Evolutionary conservation across 2,797 vertebrate genomes (phyloP), one percentile per base, ranked within the genome.

Genomic region (Esox lucius): DNA sequence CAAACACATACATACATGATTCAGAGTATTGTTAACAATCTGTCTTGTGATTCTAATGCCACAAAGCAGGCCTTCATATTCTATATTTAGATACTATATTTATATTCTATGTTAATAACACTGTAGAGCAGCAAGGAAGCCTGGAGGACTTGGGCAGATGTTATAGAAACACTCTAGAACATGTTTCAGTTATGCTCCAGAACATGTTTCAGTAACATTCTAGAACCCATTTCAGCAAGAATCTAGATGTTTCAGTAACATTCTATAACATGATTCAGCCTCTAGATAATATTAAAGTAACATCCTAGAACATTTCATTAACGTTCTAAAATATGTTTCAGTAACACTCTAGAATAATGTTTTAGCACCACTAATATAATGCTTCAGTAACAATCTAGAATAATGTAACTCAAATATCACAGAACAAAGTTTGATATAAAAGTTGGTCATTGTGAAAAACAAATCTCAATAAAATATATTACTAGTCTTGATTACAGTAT

Each of bases 21-120:
- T 90, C 84, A 84, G 88, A 92, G 64, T 75, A 70, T 82, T 66
- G 80, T 26, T 17, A 82, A 86, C 79, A 83, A 81, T 83, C 82
- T 48, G 78, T 91, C 74, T 84, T 80, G 84, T 82, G 75, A 85
- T 76, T 75, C 81, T 75, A 74, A 7, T 80, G 81, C 91, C 90
- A 80, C 89, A 89, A 91, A 89, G 90, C 93, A 88, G 86, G 92
- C 93, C 93, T 96, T 96, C 95, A 95, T 94, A 88, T 91, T 90
- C 91, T 90, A 89, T 91, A 91, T 12, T 61, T 4, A 61, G 9
- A 13, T 91, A 90, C 91, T 91, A 89, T 91, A 91, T 91, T 89
- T 46, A 95, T 94, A 88, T 91, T 90, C 91, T 90, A 89, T 91
- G 91, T 12, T 61, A 3, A 61, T 89, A 91, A 93, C 77, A 91